Conservation (phyloP, 2,113 vertebrate genomes). For the Thoracochromis brauschi region DNA sequence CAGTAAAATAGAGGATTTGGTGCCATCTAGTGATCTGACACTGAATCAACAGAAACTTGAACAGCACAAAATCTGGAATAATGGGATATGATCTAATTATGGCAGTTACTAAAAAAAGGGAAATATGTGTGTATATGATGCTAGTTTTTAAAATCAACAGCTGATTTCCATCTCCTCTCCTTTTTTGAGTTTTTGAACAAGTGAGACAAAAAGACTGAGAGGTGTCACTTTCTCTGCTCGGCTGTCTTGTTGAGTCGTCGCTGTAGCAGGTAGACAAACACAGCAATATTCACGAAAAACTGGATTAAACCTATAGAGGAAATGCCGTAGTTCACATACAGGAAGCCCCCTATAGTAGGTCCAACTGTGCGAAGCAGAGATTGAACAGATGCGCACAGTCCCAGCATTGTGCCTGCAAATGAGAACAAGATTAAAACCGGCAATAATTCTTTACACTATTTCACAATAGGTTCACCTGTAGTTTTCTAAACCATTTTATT, state of each 20-base stretch:
- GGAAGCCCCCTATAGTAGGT: conserved; percentile 80
- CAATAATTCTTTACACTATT: neutral
- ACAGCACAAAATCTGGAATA: neutral
- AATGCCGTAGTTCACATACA: conserved; percentile 82
- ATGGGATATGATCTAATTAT: neutral
- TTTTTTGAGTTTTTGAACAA: neutral
- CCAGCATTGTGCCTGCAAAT: conserved; percentile 86
- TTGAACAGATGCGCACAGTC: conserved; percentile 81
- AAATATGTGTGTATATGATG: neutral
- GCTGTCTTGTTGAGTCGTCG: conserved; percentile 10
- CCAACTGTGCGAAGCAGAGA: conserved; percentile 81
- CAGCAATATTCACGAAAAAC: conserved; percentile 64
- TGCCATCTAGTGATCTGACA: conserved; percentile 27
- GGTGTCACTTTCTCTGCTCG: neutral
- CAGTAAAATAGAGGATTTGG: neutral
- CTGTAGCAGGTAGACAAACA: conserved; percentile 74
- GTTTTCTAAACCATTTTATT: neutral
- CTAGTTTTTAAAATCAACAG: neutral
- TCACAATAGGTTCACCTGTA: neutral
- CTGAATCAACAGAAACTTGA: neutral
- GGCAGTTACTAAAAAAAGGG: neutral
- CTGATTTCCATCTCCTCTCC: neutral
- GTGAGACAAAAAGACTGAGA: neutral
- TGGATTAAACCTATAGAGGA: conserved; percentile 81
- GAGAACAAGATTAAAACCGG: neutral